Percentiles rank a stretch among this genome's conserved stretches.
Conservation (phyloP, 2,797 vertebrate species). For the Fratercula arctica region DNA sequence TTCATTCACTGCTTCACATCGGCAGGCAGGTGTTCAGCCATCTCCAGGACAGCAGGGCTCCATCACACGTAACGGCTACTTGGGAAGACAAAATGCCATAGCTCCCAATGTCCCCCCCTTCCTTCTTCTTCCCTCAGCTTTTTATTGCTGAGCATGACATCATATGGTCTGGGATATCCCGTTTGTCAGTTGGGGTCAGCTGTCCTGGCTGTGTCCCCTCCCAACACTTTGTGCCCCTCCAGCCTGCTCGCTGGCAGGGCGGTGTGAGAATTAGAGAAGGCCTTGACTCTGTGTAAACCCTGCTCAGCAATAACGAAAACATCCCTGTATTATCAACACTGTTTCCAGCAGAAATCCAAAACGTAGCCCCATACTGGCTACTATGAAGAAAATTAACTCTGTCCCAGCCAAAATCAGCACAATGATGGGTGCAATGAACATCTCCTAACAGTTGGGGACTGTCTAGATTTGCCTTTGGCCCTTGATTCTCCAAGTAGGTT, state of each 20-base stretch:
- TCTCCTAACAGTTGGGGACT: neutral
- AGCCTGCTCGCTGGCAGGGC: neutral
- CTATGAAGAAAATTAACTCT: neutral
- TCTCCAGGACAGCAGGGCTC: neutral
- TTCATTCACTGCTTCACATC: neutral
- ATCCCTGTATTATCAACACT: neutral
- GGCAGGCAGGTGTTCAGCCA: neutral
- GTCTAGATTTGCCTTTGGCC: neutral
- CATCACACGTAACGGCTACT: neutral
- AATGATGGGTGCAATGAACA: neutral
- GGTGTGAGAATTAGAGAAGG: neutral
- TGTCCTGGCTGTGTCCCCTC: neutral
- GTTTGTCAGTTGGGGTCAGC: neutral
- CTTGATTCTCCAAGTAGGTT: neutral
- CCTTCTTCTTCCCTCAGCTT: neutral
- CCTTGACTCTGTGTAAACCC: neutral
- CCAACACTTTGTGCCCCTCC: neutral
- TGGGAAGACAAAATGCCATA: neutral
- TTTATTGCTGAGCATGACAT: neutral
- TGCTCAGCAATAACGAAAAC: neutral
- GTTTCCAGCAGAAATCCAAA: neutral
- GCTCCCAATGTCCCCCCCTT: neutral
- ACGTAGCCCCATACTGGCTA: neutral
- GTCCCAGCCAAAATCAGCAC: neutral
- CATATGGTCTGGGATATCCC: neutral